Conservation (phyloP, 2,113 vertebrate genomes). For the Polypterus bichir region DNA sequence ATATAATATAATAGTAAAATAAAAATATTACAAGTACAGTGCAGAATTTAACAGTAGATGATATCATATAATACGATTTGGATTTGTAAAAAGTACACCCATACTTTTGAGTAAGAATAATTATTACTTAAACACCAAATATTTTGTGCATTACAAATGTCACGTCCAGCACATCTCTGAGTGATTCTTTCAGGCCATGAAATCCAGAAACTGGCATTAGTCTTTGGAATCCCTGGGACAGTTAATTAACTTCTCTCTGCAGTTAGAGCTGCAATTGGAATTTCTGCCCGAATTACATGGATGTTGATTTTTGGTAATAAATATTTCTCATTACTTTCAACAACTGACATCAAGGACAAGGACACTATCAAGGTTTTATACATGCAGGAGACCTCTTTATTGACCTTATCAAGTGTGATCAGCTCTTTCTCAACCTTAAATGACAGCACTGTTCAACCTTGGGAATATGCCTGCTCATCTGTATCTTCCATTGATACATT, state of each 20-base stretch:
- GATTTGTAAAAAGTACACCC: no score
- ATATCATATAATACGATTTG: no score
- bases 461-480: no score
- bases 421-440: slow-evolving; percentile 2
- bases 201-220: slow-evolving; percentile 15
- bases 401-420: slow-evolving; percentile 8
- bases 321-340: slow-evolving; percentile 17
- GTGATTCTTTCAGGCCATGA: slow-evolving; percentile 16
- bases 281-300: slow-evolving; percentile 12
- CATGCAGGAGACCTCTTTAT: slow-evolving; percentile 9
- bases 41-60: no score
- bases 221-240: slow-evolving; percentile 14
- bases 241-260: slow-evolving; percentile 11
- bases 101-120: no score
- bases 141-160: background rate
- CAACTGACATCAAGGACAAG: slow-evolving; percentile 22
- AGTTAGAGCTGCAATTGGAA: slow-evolving; percentile 13
- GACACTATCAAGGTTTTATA: slow-evolving; percentile 23
- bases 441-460: background rate
- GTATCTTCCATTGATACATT: background rate
- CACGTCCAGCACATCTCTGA: slow-evolving; percentile 9
- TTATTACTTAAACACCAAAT: no score
- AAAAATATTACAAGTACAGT: no score
- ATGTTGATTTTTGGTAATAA: slow-evolving; percentile 18
- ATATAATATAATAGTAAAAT: no score